Evolutionary conservation across 2,797 vertebrate species (phyloP).

Genomic region (Iguana delicatissima): DNA sequence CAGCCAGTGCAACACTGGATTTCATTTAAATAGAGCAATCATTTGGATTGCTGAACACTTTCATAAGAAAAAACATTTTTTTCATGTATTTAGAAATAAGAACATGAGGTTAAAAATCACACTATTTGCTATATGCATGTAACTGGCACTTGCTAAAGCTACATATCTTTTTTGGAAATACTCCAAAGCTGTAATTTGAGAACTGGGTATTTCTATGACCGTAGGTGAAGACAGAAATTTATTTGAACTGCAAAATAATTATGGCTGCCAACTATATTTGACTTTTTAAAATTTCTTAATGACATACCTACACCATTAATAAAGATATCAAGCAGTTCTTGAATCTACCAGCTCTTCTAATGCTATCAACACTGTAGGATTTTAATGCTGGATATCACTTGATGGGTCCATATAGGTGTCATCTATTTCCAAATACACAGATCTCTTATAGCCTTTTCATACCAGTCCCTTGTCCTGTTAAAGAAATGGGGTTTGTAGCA

Average conservation of each 20-base stretch:
- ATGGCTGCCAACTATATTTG: not conserved
- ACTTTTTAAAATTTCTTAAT: not conserved
- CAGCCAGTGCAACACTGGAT: too few relatives aligned
- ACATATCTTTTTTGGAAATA: not conserved
- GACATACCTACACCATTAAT: not conserved
- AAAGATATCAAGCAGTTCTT: not conserved
- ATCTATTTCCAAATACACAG: not conserved
- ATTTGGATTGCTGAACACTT: not conserved
- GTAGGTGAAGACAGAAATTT: not conserved
- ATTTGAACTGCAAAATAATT: not conserved
- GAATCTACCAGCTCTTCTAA: not conserved
- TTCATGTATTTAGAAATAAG: not conserved
- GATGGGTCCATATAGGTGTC: not conserved
- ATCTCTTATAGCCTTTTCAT: not conserved
- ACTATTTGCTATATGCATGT: not conserved
- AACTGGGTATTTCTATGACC: not conserved
- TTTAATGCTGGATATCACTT: not conserved
- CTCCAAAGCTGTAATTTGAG: not conserved
- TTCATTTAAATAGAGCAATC: not conserved
- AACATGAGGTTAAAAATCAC: not conserved
- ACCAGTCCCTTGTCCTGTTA: too few relatives aligned
- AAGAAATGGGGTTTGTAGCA: too few relatives aligned
- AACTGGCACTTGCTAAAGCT: not conserved
- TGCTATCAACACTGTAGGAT: not conserved
- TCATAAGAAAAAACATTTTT: not conserved